These are phyloP conservation scores for Pempheris klunzingeri DNA, from an alignment of 2,797 vertebrate species.

Conservation along the genomic window DNA sequence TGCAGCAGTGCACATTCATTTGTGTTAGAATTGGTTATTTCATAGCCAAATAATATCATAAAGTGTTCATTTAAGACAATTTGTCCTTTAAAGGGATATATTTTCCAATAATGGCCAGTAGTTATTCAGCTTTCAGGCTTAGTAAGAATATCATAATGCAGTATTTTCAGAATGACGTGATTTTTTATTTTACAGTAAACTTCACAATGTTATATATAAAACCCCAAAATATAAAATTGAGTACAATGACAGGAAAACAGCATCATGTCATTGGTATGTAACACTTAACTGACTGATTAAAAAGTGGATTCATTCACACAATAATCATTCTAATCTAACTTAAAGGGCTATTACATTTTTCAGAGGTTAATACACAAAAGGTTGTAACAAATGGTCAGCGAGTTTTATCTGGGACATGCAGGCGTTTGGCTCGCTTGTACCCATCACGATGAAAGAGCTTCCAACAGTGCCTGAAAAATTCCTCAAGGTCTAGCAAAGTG, in stretches of 20 bases:
- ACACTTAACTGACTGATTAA: background rate
- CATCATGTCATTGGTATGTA: background rate
- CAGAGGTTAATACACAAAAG: slow-evolving; percentile 18
- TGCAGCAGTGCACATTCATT: slow-evolving; percentile 8
- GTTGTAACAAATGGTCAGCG: slow-evolving; percentile 47
- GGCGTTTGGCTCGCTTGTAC: slow-evolving; percentile 39
- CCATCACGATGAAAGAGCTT: slow-evolving; percentile 65
- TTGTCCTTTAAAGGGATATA: background rate
- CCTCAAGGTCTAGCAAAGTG: slow-evolving; percentile 72
- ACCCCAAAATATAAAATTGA: background rate
- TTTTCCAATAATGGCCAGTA: background rate
- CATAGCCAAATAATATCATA: background rate
- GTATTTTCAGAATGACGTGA: background rate
- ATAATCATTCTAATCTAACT: background rate
- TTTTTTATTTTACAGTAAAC: background rate
- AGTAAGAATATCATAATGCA: background rate
- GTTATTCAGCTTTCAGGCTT: background rate
- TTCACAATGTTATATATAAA: background rate
- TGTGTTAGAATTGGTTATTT: background rate
- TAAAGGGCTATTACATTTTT: background rate
- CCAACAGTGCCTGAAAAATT: slow-evolving; percentile 67
- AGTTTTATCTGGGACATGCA: slow-evolving; percentile 58
- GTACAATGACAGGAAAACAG: background rate
- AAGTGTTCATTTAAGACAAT: background rate
- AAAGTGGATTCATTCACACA: background rate